Base-by-base conservation (phyloP, 92 coral and sea anemone species). In the Isaurus tuberculatus region DNA sequence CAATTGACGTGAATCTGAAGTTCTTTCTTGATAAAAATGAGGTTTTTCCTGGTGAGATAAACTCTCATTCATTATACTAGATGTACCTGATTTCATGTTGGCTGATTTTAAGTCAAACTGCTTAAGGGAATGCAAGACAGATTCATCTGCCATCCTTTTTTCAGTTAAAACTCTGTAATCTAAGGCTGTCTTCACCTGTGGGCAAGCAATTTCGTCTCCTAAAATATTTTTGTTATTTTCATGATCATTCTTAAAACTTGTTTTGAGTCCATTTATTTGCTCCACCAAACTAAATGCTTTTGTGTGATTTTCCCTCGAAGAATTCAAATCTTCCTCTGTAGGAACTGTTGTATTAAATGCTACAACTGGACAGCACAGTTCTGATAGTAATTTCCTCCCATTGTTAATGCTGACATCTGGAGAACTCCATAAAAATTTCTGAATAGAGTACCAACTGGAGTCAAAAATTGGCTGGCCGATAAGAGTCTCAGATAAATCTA, bases 291-390 rank as follows among this genome's bases (percentile, higher is more conserved):
- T 33, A 77, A 77, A 58, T 19, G 19, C 22, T 16, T 32, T 77
- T 33, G 32, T 57, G 31, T 77, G 51, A 22, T 33, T 33, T 77
- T 58, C 82, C 34, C 34, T 58, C 19, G 70, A 25, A 13, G 14
- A 27, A 19, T 49, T 68, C 29, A 90, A 40, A 37, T 93, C 94
- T 73, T 70, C 70, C 51, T 72, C 86, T 51, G 86, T 23, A 9
- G 98, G 98, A 81, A 89, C 65, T 14, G 69, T 49, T 48, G 70
- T 83, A 82, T 91, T 93, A 79, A 93, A 93, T 65, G 88, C 71
- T 25, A 42, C 2, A n/a, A 93, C 91, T 28, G 95, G 95, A 29
- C 86, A 79, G 16, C 23, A 17, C 20, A 93, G 53, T 27, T 32
- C 33, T 46, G 51, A 36, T 5, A 20, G 0, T 22, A 27, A 9